These are phyloP conservation scores for Chaunax sp. DNA, from an alignment of 2,797 vertebrate genomes.

Conservation along the genomic window DNA sequence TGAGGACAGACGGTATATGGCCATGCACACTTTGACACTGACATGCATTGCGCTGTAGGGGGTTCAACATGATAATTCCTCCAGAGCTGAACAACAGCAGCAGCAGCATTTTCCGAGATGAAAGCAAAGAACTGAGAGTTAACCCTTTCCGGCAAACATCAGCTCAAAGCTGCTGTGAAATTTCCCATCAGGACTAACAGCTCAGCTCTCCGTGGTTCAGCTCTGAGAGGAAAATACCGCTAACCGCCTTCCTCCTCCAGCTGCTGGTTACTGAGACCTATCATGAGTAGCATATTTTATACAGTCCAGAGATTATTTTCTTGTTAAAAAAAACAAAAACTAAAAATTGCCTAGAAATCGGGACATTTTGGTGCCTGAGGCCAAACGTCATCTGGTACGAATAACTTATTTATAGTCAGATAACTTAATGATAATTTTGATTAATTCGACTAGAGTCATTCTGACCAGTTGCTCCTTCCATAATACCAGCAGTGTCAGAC, in stretches of 20 bases:
- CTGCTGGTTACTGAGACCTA: background rate
- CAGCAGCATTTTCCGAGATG: conserved; percentile 62
- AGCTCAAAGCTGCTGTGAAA: conserved; percentile 57
- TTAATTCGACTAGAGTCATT: too few relatives aligned
- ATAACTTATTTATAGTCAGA: background rate
- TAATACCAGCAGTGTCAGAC: background rate
- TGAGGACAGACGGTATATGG: background rate
- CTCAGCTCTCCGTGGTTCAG: conserved; percentile 34
- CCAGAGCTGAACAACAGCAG: conserved; percentile 59
- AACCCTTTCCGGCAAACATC: conserved; percentile 55
- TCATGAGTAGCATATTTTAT: background rate
- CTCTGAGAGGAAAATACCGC: conserved; percentile 21
- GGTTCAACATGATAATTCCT: conserved; percentile 56
- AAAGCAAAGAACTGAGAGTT: conserved; percentile 55
- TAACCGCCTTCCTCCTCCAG: conserved; percentile 11
- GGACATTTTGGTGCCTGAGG: background rate
- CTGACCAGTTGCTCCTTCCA: too few relatives aligned
- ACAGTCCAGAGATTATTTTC: background rate
- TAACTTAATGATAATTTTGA: too few relatives aligned
- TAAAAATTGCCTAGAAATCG: too few relatives aligned
- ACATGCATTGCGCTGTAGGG: conserved; percentile 40
- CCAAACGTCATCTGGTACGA: background rate
- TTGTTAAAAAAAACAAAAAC: too few relatives aligned
- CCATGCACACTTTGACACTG: conserved; percentile 18
- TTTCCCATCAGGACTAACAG: conserved; percentile 24